Evolutionary conservation across 2,797 vertebrate species (phyloP).

Genomic region (Gorsachius magnificus): DNA sequence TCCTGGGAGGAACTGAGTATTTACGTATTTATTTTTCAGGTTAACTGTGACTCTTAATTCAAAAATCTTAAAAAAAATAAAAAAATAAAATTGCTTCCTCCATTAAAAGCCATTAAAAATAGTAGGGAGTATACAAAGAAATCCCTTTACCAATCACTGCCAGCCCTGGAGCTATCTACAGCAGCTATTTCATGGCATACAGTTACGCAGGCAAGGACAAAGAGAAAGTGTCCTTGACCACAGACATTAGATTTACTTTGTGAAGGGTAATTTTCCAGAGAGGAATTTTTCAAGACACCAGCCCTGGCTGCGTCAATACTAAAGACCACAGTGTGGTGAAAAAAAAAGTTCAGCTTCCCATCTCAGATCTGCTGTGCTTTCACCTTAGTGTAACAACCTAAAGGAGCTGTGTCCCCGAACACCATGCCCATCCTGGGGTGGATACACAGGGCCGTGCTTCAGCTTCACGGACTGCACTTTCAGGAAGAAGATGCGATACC

Average conservation of each 20-base stretch:
- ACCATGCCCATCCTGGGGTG: neutral
- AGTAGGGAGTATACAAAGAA: neutral
- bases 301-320: neutral
- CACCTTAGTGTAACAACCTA: neutral
- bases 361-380: neutral
- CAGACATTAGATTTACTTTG: neutral
- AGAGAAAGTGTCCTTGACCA: neutral
- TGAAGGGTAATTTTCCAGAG: neutral
- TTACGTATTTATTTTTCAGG: neutral
- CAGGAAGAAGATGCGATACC: neutral
- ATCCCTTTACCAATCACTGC: neutral
- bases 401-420: neutral
- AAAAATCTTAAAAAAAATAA: neutral
- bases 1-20: neutral
- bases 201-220: neutral
- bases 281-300: neutral
- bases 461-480: neutral
- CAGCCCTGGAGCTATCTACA: neutral
- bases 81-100: neutral
- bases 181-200: neutral
- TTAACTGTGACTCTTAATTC: neutral
- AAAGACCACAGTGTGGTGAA: neutral
- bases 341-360: neutral
- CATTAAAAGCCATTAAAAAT: neutral
- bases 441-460: rapidly evolving